Conservation (phyloP, 2,888 invertebrate genomes). For the Xestia c-nigrum region DNA sequence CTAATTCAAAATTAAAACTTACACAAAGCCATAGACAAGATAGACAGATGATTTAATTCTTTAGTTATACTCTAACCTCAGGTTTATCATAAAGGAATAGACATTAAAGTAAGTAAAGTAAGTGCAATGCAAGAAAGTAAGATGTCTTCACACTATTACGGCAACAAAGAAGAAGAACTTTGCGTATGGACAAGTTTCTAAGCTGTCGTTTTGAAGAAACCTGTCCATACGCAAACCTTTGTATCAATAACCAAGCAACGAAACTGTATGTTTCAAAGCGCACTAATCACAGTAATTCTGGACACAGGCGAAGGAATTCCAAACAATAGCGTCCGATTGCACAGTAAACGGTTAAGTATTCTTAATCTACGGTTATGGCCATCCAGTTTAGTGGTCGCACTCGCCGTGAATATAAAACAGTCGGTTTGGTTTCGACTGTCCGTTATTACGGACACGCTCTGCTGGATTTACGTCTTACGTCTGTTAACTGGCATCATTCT, state of each 20-base stretch:
- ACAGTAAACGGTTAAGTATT: constrained; percentile 65
- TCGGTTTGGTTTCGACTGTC: constrained; percentile 58
- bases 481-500: constrained; percentile 34
- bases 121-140: background rate
- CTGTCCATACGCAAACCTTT: constrained; percentile 30
- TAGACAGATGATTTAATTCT: background rate
- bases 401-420: constrained; percentile 66
- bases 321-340: constrained; percentile 60
- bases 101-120: background rate
- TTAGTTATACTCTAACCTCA: background rate
- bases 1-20: background rate
- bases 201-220: background rate
- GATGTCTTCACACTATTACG: background rate
- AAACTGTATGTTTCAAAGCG: constrained; percentile 44
- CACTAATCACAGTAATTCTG: constrained; percentile 51
- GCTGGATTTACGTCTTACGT: constrained; percentile 53
- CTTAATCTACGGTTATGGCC: constrained; percentile 69
- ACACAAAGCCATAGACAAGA: background rate
- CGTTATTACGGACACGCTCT: constrained; percentile 66
- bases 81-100: background rate
- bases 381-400: constrained; percentile 60
- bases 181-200: no score
- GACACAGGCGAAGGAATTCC: constrained; percentile 56
- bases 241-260: constrained; percentile 24
- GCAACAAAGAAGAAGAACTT: constrained; percentile 1